Evolutionary conservation across 2,113 vertebrate genomes (phyloP).

Genomic region (Ammodytes dubius): DNA sequence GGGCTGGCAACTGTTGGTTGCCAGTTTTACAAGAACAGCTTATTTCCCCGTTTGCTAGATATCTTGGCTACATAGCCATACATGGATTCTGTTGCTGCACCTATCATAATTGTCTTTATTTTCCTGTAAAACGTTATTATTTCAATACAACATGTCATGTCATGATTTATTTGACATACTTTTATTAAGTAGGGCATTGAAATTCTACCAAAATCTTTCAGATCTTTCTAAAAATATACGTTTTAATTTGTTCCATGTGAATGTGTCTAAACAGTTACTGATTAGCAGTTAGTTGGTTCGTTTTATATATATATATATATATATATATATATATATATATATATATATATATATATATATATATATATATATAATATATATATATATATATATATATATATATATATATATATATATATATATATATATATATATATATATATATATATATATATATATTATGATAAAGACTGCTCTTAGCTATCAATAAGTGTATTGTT

Average conservation of each 20-base stretch:
- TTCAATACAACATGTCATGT: neutral
- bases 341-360: neutral
- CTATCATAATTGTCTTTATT: neutral
- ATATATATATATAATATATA: neutral
- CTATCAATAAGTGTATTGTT: constrained; percentile 18
- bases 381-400: neutral
- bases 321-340: neutral
- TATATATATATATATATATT: neutral
- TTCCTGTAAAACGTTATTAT: neutral
- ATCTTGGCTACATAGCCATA: neutral
- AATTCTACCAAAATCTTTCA: neutral
- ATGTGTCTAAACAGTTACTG: neutral
- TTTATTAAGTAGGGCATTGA: neutral
- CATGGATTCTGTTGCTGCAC: neutral
- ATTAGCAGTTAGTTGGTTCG: neutral
- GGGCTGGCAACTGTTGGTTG: constrained; percentile 22
- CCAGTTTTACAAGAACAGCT: neutral
- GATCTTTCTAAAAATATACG: neutral
- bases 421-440: neutral
- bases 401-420: neutral
- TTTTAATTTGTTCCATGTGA: neutral
- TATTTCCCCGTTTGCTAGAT: neutral
- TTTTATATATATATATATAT: neutral
- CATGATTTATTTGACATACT: neutral
- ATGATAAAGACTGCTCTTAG: constrained; percentile 8